Evolutionary conservation across 2,888 invertebrate species (phyloP).

Genomic region (Thecocarcelia acutangulata): DNA sequence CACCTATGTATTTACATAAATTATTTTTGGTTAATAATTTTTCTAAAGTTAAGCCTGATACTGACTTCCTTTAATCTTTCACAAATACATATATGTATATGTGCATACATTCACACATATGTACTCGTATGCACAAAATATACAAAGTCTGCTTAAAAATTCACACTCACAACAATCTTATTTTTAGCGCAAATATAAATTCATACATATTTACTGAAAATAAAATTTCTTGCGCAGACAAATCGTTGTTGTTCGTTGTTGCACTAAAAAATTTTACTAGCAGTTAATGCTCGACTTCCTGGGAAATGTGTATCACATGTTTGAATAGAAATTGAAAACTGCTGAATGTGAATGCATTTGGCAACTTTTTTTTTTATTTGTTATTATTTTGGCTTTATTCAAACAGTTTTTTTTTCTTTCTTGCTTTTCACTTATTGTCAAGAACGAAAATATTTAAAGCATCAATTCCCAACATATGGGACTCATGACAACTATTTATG

Average conservation of each 20-base stretch:
- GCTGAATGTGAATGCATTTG: constrained; percentile 52
- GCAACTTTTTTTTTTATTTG: constrained; percentile 23
- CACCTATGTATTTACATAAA: background rate
- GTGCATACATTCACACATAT: no score
- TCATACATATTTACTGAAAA: constrained; percentile 16
- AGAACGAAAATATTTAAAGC: constrained; percentile 59
- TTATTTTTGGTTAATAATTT: constrained; percentile 23
- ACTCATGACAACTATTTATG: constrained; percentile 67
- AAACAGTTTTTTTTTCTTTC: constrained; percentile 6
- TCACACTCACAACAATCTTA: background rate
- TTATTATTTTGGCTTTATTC: background rate
- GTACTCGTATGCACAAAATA: no score
- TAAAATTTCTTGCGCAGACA: constrained; percentile 38
- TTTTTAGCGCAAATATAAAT: background rate
- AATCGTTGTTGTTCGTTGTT: constrained; percentile 39
- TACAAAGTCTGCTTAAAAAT: no score
- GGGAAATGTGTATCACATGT: constrained; percentile 47
- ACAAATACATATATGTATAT: no score
- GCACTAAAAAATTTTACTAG: constrained; percentile 36
- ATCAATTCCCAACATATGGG: constrained; percentile 68
- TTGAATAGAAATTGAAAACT: constrained; percentile 56
- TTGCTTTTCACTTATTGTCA: constrained; percentile 6
- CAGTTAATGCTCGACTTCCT: constrained; percentile 63
- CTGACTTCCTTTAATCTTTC: constrained; percentile 21
- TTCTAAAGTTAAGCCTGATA: constrained; percentile 46